These are phyloP conservation scores for Agonum fuliginosum DNA, from an alignment of 2,888 invertebrate genomes.

Conservation along the genomic window DNA sequence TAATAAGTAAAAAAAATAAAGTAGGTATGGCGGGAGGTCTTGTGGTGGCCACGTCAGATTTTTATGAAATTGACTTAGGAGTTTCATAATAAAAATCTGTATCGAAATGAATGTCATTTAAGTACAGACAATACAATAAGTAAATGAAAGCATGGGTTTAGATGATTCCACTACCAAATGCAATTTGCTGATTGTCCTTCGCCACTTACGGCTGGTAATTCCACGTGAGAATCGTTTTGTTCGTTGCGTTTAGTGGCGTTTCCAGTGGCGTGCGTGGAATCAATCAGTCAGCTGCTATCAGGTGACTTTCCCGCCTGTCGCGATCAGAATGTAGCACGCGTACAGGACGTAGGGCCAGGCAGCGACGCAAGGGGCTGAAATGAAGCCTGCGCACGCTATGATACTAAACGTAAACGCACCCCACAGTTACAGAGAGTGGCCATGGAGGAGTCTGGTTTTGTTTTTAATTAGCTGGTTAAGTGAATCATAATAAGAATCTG, in stretches of 20 bases:
- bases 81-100: too few species aligned
- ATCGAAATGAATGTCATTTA: too few species aligned
- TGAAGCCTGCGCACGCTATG: conserved; percentile 29
- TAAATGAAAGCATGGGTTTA: too few species aligned
- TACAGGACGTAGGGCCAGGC: background rate
- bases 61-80: too few species aligned
- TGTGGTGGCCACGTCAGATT: too few species aligned
- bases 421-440: too few species aligned
- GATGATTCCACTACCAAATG: too few species aligned
- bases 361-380: background rate
- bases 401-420: conserved; percentile 6
- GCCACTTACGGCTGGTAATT: too few species aligned
- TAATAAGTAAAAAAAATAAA: too few species aligned
- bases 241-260: conserved; percentile 27
- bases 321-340: background rate
- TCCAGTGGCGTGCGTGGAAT: conserved; percentile 34
- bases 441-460: background rate
- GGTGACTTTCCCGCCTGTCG: conserved; percentile 35
- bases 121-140: too few species aligned
- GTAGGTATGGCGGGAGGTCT: too few species aligned
- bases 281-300: conserved; percentile 51
- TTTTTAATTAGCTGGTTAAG: background rate
- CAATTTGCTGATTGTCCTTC: background rate
- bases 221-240: background rate
- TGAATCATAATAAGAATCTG: background rate